Conservation (phyloP, 2,797 vertebrate genomes). For the Pseudomugil gertrudae region DNA sequence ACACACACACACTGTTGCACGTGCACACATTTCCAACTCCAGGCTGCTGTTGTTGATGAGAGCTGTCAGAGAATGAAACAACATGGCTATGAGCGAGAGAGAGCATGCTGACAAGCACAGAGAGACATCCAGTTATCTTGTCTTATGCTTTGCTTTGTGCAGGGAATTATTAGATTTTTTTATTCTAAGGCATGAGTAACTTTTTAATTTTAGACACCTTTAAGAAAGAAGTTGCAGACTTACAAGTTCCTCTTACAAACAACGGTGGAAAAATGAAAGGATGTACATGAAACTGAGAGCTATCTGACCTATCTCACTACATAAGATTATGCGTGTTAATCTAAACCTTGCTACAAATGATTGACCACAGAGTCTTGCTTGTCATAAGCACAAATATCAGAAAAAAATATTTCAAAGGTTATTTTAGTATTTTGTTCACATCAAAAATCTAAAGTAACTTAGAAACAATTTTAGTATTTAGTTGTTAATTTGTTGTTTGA, state of each 20-base stretch:
- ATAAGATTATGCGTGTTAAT: neutral
- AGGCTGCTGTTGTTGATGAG: slow-evolving; percentile 79
- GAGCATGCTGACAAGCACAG: slow-evolving; percentile 49
- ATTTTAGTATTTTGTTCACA: neutral
- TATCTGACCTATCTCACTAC: neutral
- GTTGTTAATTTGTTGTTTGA: neutral
- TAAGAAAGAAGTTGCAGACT: neutral
- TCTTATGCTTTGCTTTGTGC: slow-evolving; percentile 19
- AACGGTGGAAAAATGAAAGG: neutral
- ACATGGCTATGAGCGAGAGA: slow-evolving; percentile 58
- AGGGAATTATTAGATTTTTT: slow-evolving; percentile 9
- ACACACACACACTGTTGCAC: slow-evolving; percentile 32
- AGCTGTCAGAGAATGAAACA: slow-evolving; percentile 77
- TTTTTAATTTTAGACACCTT: neutral
- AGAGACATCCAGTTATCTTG: slow-evolving; percentile 40
- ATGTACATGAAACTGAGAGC: neutral
- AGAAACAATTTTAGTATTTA: neutral
- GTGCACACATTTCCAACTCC: slow-evolving; percentile 49
- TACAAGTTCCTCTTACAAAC: neutral
- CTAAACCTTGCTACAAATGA: no score
- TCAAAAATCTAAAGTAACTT: neutral
- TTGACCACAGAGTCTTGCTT: neutral
- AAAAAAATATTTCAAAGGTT: no score
- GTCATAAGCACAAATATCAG: no score
- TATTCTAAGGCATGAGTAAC: neutral